These are phyloP conservation scores for Cirrhinus molitorella DNA, from an alignment of 2,797 vertebrate genomes.

Conservation along the genomic window DNA sequence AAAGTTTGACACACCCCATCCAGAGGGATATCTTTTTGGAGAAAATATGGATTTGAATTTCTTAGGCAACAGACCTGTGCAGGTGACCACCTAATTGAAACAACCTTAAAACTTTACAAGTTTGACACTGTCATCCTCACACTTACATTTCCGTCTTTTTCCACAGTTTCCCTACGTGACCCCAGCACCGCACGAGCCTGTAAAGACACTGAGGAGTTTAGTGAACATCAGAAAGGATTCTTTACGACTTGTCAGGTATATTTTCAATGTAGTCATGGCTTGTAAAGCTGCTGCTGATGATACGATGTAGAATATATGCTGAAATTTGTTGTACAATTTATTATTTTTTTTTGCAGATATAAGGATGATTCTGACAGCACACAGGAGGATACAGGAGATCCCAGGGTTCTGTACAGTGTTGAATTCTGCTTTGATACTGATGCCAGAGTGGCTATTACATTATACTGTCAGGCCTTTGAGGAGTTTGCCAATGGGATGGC, in stretches of 20 bases:
- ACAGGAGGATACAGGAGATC: constrained; percentile 86
- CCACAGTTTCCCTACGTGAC: constrained; percentile 96
- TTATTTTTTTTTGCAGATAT: constrained; percentile 83
- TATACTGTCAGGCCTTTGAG: constrained; percentile 96
- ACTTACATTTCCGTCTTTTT: background rate
- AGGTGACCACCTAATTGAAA: constrained; percentile 77
- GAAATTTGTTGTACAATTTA: background rate
- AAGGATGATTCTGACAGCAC: constrained; percentile 92
- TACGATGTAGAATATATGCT: background rate
- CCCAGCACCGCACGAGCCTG: constrained; percentile 94
- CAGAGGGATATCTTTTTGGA: constrained; percentile 98
- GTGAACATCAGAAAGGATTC: constrained; percentile 99
- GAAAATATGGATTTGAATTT: constrained; percentile 99
- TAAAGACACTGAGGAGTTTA: constrained; percentile 95
- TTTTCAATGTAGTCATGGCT: background rate
- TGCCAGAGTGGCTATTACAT: constrained; percentile 94
- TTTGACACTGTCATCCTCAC: background rate
- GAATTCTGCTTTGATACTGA: constrained; percentile 98
- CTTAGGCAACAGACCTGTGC: constrained; percentile 95
- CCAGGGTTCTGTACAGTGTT: constrained; percentile 91
- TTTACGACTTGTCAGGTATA: constrained; percentile 93
- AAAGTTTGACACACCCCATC: constrained; percentile 98
- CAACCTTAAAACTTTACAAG: background rate
- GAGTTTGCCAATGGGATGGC: constrained; percentile 96
- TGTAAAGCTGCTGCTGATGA: background rate